Base-by-base conservation (phyloP, 2,888 invertebrate genomes). In the Tiliacea citrago region DNA sequence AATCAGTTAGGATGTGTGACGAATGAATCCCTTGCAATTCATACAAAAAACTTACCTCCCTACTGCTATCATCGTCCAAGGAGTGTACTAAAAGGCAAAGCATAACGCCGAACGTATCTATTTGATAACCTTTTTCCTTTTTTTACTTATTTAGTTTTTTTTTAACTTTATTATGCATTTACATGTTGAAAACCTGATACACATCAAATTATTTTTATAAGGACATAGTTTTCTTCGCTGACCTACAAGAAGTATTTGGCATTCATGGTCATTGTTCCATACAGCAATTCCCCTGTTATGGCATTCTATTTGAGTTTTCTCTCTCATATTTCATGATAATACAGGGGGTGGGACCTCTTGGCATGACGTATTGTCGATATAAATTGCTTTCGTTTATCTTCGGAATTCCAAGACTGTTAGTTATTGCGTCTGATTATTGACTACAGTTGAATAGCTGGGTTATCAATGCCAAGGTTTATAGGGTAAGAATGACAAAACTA, bases 301-400 rank as follows among this genome's bases (percentile, higher is more conserved):
- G 42, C 58, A 45, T 57, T 74, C 74, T 69, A 39, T 70, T 65
- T 45, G 57, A 67, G n/a, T 67, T 63, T 76, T 84, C 68, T 63
- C 58, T 66, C n/a, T 61, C 49, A 81, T 84, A 81, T 81, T 71
- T 84, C 76, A 81, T 63, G 57, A 63, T 75, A 76, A 84, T 78
- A 74, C 60, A 72, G 66, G 49, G 66, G 81, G 74, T 68, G 73
- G 73, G 70, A 53, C 67, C 53, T 58, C 2, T n/a, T 57, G 73
- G 67, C 68, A 63, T 76, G 73, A 84, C 84, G 75, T 78, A 81
- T 84, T 68, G 66, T 66, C 61, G 74, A 76, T 73, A 84, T 84
- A 84, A 77, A 86, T 84, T 74, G 69, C 62, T 69, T 76, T 74
- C 75, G 68, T 78, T 81, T 86, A 73, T 86, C 78, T 68, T 73